These are phyloP conservation scores for Prunella fulvescens DNA, from an alignment of 2,113 vertebrate species.

Conservation along the genomic window DNA sequence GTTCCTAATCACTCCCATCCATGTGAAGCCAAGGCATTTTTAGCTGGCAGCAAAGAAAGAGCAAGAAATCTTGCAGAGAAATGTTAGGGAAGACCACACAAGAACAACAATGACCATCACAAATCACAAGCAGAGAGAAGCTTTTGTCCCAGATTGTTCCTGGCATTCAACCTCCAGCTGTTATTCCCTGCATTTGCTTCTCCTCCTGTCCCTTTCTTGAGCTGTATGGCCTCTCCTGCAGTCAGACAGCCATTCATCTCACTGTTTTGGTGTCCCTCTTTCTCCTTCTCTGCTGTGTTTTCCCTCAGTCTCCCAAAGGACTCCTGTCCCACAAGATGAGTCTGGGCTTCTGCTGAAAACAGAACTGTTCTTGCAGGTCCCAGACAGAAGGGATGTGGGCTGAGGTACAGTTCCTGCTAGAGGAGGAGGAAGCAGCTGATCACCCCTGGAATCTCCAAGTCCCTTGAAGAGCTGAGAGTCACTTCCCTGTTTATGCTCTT, in stretches of 20 bases:
- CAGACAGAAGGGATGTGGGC: not conserved
- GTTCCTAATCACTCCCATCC: not conserved
- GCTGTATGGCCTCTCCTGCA: not conserved
- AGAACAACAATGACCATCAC: not conserved
- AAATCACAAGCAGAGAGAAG: not conserved
- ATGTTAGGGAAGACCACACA: not conserved
- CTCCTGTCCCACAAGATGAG: not conserved
- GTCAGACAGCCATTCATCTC: not conserved
- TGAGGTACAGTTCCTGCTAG: not conserved
- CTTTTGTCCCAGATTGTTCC: not conserved
- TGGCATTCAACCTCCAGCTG: not conserved
- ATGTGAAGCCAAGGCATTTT: not conserved
- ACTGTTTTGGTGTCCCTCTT: not conserved
- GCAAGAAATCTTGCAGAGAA: not conserved
- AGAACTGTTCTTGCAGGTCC: not conserved
- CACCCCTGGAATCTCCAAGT: not conserved
- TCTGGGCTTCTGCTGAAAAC: not conserved
- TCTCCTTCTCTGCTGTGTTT: not conserved
- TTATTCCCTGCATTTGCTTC: not conserved
- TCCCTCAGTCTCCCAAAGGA: not conserved
- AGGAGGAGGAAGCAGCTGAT: not conserved
- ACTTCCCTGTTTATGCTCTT: conserved; percentile 46
- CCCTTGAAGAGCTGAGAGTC: conserved; percentile 51
- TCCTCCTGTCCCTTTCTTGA: not conserved
- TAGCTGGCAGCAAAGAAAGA: not conserved